A percentile compares a stretch with the other conserved stretches of the same genome.
Evolutionary conservation across 2,113 vertebrate species (phyloP).

Genomic region (Hylia prasina): DNA sequence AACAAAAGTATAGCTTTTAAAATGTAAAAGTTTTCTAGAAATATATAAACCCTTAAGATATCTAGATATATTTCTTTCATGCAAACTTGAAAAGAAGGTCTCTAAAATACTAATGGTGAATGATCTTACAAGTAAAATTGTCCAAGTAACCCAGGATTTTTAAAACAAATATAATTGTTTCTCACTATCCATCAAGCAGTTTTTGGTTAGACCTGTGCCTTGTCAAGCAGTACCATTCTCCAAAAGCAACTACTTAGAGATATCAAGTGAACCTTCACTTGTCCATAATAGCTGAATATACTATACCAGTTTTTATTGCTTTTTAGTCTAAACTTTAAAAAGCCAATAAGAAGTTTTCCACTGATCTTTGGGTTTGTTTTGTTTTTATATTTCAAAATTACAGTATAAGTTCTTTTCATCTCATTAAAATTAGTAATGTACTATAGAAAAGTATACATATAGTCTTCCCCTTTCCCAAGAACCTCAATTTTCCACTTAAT

Average conservation of each 20-base stretch:
- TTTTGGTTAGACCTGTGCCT: neutral
- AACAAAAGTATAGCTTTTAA: neutral
- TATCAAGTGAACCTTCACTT: neutral
- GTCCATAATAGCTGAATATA: neutral
- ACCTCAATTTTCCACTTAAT: neutral
- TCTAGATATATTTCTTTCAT: neutral
- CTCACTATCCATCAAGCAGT: neutral
- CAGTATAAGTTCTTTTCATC: neutral
- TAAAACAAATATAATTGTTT: neutral
- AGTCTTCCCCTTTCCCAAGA: neutral
- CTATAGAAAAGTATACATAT: neutral
- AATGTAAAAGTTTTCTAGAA: neutral
- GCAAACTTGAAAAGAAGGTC: neutral
- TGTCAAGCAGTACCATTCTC: neutral
- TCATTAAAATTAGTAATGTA: neutral
- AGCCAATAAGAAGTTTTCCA: neutral
- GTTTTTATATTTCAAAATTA: neutral
- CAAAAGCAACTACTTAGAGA: neutral
- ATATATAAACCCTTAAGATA: neutral
- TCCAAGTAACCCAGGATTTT: neutral
- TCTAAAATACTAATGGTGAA: neutral
- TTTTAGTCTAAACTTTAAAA: neutral
- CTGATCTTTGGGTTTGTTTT: neutral
- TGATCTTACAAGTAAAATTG: neutral
- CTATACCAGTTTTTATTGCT: neutral